Conservation (phyloP, 1,140 invertebrate species). For the Meloidogyne exigua region DNA sequence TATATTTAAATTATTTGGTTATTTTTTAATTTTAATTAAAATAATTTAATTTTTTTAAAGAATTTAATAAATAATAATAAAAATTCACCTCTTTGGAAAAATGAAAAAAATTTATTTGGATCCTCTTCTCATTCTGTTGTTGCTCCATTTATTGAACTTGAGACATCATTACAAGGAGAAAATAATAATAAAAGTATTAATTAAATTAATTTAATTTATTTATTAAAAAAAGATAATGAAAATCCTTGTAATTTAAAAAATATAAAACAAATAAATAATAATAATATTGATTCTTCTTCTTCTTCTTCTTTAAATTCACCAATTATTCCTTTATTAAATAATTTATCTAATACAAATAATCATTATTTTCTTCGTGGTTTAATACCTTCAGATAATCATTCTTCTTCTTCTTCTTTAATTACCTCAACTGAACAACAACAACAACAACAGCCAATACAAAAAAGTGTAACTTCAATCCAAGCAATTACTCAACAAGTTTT, state of each 20-base stretch:
- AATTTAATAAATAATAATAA: neutral
- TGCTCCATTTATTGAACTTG: neutral
- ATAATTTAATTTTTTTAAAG: too few relatives aligned
- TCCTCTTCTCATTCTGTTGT: neutral
- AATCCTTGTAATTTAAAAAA: too few relatives aligned
- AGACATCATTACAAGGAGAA: neutral
- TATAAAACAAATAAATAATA: too few relatives aligned
- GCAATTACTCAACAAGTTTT: constrained; percentile 57
- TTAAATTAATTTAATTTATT: too few relatives aligned
- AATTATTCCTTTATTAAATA: too few relatives aligned
- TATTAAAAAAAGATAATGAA: too few relatives aligned
- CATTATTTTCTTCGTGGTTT: too few relatives aligned
- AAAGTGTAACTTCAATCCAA: constrained; percentile 54
- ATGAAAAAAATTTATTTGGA: neutral
- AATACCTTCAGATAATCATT: too few relatives aligned
- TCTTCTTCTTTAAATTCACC: too few relatives aligned
- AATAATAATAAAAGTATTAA: neutral
- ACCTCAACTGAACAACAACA: neutral
- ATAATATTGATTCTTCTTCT: too few relatives aligned
- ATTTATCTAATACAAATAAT: too few relatives aligned
- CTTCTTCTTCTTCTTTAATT: neutral
- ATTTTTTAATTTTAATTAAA: too few relatives aligned
- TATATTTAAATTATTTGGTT: neutral
- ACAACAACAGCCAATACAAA: constrained; percentile 7
- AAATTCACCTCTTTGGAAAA: neutral